Evolutionary conservation across 2,888 invertebrate species (phyloP).

Genomic region (Rhyacophila evoluta): DNA sequence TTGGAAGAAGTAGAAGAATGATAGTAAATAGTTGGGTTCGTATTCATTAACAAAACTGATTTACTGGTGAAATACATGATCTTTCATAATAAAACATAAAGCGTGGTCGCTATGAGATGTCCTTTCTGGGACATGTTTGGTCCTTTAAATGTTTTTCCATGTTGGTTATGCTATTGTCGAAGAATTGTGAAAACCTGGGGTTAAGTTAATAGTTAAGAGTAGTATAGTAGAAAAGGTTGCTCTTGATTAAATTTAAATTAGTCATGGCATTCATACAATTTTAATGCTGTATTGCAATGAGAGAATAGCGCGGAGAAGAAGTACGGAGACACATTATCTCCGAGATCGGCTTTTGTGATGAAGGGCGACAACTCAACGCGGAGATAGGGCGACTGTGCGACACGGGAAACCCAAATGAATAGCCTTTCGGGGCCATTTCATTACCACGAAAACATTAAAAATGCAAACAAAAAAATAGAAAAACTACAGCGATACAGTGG

Average conservation of each 20-base stretch:
- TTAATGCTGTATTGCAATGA: neutral
- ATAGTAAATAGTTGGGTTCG: too few relatives aligned
- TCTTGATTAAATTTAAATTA: neutral
- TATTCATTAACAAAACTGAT: too few relatives aligned
- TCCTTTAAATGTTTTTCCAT: too few relatives aligned
- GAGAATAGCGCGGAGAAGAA: neutral
- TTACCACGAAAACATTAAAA: slow-evolving; percentile 13
- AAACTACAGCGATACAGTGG: slow-evolving; percentile 4
- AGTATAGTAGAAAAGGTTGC: too few relatives aligned
- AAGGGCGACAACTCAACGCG: slow-evolving; percentile 26
- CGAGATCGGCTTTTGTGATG: slow-evolving; percentile 1
- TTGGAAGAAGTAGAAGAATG: too few relatives aligned
- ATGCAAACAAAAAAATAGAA: slow-evolving; percentile 15
- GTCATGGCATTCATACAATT: neutral
- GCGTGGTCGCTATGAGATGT: too few relatives aligned
- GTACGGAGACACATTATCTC: neutral
- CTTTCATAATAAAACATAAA: too few relatives aligned
- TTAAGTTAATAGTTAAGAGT: too few relatives aligned
- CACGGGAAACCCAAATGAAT: slow-evolving; percentile 34
- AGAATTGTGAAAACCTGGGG: too few relatives aligned
- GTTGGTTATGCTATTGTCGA: too few relatives aligned
- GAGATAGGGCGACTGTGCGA: neutral
- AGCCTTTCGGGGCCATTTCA: slow-evolving; percentile 39
- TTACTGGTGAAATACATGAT: too few relatives aligned
- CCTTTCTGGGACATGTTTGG: too few relatives aligned